Percentiles rank a stretch among this genome's conserved stretches.
Evolutionary conservation across 2,888 invertebrate species (phyloP).

Genomic region (Unio delphinus): DNA sequence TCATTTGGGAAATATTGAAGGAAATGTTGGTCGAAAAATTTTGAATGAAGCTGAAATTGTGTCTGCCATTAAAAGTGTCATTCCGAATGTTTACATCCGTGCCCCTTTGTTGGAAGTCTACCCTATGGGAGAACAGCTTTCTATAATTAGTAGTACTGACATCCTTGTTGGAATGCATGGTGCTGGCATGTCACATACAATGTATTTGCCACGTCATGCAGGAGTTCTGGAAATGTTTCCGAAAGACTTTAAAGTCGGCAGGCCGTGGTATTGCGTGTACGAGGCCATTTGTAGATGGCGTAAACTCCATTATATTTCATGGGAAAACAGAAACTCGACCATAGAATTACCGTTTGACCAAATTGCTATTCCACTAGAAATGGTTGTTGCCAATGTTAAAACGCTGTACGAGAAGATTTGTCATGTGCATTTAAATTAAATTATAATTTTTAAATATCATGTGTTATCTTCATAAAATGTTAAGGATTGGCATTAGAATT

Average conservation of each 20-base stretch:
- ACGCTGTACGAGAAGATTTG: slow-evolving; percentile 2
- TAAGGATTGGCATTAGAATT: no score
- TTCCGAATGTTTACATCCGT: slow-evolving; percentile 35
- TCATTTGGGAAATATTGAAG: slow-evolving; percentile 60
- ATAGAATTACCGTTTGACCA: slow-evolving; percentile 29
- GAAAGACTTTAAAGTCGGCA: slow-evolving; percentile 35
- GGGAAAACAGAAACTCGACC: slow-evolving; percentile 46
- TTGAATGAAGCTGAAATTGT: slow-evolving; percentile 56
- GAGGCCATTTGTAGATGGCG: slow-evolving; percentile 57
- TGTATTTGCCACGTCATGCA: slow-evolving; percentile 54
- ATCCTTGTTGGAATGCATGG: slow-evolving; percentile 66
- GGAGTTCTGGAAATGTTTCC: slow-evolving; percentile 59
- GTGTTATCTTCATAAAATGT: no score
- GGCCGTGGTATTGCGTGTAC: slow-evolving; percentile 47
- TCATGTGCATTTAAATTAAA: no score
- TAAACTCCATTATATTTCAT: slow-evolving; percentile 50
- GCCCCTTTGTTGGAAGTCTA: slow-evolving; percentile 54
- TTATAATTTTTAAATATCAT: no score
- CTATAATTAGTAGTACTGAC: slow-evolving; percentile 50
- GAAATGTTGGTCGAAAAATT: slow-evolving; percentile 57
- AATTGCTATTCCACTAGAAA: slow-evolving; percentile 30
- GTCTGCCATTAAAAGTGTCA: slow-evolving; percentile 13
- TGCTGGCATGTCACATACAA: slow-evolving; percentile 60
- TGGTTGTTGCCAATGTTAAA: slow-evolving; percentile 23
- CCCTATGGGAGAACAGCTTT: slow-evolving; percentile 51